These are phyloP conservation scores for Hecatera dysodea DNA, from an alignment of 2,888 invertebrate species.

Conservation along the genomic window DNA sequence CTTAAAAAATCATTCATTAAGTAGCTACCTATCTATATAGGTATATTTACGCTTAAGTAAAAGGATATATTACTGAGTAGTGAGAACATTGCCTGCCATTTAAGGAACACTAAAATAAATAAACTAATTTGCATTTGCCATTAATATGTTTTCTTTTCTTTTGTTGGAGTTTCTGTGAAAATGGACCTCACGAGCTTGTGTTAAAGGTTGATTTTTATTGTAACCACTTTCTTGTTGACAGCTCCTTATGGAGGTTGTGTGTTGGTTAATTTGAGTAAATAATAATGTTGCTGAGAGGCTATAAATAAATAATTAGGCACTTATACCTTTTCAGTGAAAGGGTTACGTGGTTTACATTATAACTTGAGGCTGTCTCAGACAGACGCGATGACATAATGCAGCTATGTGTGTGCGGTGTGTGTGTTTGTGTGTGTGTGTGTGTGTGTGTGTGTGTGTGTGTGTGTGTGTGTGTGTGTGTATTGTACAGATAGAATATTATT, in stretches of 20 bases:
- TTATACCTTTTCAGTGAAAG: constrained; percentile 1
- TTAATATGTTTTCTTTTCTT: constrained; percentile 25
- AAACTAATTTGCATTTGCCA: constrained; percentile 47
- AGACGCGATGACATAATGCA: neutral
- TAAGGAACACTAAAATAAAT: constrained; percentile 33
- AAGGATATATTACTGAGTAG: constrained; percentile 23
- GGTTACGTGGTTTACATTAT: neutral
- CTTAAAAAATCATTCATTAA: no score
- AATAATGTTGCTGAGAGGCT: constrained; percentile 21
- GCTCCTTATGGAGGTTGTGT: constrained; percentile 33
- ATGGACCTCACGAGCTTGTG: neutral
- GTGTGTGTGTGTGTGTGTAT: no score
- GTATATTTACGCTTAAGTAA: constrained; percentile 15
- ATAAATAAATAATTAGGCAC: constrained; percentile 13
- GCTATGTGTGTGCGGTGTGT: no score
- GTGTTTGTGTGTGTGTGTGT: no score
- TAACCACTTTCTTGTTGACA: constrained; percentile 26
- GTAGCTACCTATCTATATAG: no score
- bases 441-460: no score
- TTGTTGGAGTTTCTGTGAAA: constrained; percentile 11
- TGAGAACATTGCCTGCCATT: constrained; percentile 15
- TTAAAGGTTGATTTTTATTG: constrained; percentile 3
- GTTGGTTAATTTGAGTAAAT: constrained; percentile 54
- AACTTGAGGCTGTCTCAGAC: neutral
- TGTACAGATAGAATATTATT: no score